Base-by-base conservation (phyloP, 2,113 vertebrate species). In the Nesogale talazaci region DNA sequence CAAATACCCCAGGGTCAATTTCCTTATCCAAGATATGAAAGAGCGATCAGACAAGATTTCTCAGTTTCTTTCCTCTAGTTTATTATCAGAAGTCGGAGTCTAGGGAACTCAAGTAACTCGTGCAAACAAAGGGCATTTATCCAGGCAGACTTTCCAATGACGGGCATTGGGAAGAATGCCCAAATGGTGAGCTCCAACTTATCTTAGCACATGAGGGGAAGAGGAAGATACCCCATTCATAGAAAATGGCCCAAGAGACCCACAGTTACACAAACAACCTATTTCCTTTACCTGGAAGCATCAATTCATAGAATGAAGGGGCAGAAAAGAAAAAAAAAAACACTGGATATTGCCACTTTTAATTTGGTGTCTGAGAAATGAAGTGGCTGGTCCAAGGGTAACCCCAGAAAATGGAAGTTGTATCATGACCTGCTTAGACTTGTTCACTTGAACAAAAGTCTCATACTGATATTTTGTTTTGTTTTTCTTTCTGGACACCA, bases 221-320 rank as follows among this genome's bases (percentile, higher is more conserved):
- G 63, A 89, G 63, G 88, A 87, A 91, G 69, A 78, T n/a, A 61
- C 75, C 8, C 1, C 38, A 75, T 94, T 94, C 92, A 59, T 25
- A 91, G 87, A 92, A 84, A 88, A 59, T 67, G 52, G 22, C 14
- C 38, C n/a, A 52, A 29, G 34, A 77, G n/a, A 52, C 29, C 22
- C 12, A 83, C 7, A 38, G 59, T 17, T 25, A 40, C 3, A 89
- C 63, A 79, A 92, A 93, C 74, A 85, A 63, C 6, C 6, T 83
- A 63, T 57, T 83, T 83, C 59, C 34, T n/a, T 92, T 27, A 87
- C 63, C 69, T 31, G 88, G 78, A 95, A 96, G 56, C 42, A 75
- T 31, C 78, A 65, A 8, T 93, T 96, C 93, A 56, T 7, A 77
- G 89, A 95, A 94, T 6, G 8, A 88, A 0, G 1, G 9, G 6